Base-by-base conservation (phyloP, 2,888 invertebrate genomes). In the Pandemis cinnamomeana region DNA sequence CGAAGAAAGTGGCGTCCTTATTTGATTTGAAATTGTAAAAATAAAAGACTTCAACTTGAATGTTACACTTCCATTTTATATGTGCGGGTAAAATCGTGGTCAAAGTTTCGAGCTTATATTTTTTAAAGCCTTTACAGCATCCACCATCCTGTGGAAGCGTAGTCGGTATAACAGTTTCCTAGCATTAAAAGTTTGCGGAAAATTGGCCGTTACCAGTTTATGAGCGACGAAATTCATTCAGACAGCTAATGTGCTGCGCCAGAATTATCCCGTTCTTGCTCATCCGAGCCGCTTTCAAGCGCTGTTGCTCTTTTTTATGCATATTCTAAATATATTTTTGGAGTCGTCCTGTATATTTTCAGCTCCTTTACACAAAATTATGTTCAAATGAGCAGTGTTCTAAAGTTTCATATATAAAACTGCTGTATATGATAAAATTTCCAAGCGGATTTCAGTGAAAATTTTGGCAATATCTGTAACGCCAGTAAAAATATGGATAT, bases 161-260 rank as follows among this genome's bases (percentile, higher is more conserved):
- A 61, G 7, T 20, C 1, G 46, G 46, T 27, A 13, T 48, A 64
- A 64, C 63, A 20, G 58, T 46, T 44, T 64, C n/a, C 48, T 20
- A 11, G 64, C 64, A 64, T 64, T 64, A 64, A 64, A 58, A 64
- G 46, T 46, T 64, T 13, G 63, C 20, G 64, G 64, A 48, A 64
- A 64, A 64, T 46, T 64, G 64, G 64, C 46, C 46, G 64, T 64
- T 64, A 27, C 64, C 27, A 64, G 11, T 64, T 64, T 64, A 64
- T 44, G 64, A 64, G 20, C 64, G 46, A 27, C 46, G 44, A 64
- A 64, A 27, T 64, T 64, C 64, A 64, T 64, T 64, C 46, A 48
- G 44, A 46, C 46, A 64, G 20, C 46, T 64, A 64, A 64, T 64
- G 64, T 27, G 46, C 48, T 64, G 27, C 7, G n/a, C 58, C 10